phyloP scores from a whole-genome alignment of 2,888 invertebrate species.

The Acrocera orbiculus region DNA sequence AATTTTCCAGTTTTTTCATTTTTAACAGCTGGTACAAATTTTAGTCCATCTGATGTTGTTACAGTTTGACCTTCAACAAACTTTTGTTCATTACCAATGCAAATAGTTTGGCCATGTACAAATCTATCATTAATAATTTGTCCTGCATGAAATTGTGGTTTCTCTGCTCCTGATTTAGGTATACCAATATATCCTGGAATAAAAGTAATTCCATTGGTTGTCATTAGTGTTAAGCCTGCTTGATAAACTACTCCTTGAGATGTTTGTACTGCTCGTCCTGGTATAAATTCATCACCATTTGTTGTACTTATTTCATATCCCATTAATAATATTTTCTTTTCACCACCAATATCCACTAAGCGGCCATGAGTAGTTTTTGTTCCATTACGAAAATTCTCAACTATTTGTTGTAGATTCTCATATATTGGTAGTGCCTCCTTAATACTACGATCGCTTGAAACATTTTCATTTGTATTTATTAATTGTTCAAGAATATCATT shows the following conservation, averaged over 20 bases:
- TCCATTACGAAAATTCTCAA: slow-evolving; percentile 42
- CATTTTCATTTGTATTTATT: slow-evolving; percentile 38
- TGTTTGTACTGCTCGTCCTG: slow-evolving; percentile 56
- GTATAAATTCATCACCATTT: slow-evolving; percentile 50
- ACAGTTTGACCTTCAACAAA: slow-evolving; percentile 47
- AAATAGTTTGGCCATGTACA: slow-evolving; percentile 45
- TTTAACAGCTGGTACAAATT: slow-evolving; percentile 43
- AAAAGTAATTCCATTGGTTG: slow-evolving; percentile 46
- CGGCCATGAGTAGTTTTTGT: slow-evolving; percentile 43
- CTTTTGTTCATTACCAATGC: slow-evolving; percentile 37
- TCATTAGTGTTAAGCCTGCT: slow-evolving; percentile 53
- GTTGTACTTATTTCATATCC: slow-evolving; percentile 57
- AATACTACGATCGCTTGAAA: slow-evolving; percentile 24
- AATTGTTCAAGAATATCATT: slow-evolving; percentile 33
- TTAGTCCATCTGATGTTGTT: slow-evolving; percentile 40
- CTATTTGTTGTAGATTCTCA: slow-evolving; percentile 43
- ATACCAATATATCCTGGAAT: slow-evolving; percentile 41
- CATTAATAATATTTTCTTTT: slow-evolving; percentile 43
- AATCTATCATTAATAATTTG: slow-evolving; percentile 46
- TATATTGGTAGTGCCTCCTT: slow-evolving; percentile 37
- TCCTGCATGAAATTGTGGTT: slow-evolving; percentile 50
- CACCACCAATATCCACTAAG: slow-evolving; percentile 45
- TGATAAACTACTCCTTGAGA: slow-evolving; percentile 49
- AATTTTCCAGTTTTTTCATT: slow-evolving; percentile 35
- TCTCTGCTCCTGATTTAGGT: slow-evolving; percentile 29